Conservation (phyloP, 1,140 invertebrate genomes). For the Elymnias hypermnestra region DNA sequence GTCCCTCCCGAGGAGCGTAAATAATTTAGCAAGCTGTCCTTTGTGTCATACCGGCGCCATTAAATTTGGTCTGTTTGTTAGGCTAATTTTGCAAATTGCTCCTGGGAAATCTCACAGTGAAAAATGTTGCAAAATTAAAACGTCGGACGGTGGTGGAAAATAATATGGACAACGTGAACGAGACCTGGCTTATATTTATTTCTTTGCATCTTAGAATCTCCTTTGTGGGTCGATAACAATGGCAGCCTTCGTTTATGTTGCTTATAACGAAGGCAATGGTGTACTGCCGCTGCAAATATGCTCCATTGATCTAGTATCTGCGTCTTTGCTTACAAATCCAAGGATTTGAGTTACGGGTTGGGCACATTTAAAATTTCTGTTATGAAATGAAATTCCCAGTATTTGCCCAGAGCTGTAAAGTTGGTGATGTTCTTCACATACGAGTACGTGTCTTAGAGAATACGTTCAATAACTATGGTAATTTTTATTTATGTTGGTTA, state of each 20-base stretch:
- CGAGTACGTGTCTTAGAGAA: no score
- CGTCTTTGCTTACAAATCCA: no score
- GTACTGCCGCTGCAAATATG: no score
- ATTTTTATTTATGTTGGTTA: no score
- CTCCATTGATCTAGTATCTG: no score
- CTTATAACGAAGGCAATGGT: neutral
- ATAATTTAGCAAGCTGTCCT: constrained; percentile 45
- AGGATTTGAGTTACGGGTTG: no score
- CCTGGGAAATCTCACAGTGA: constrained; percentile 33
- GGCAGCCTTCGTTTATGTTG: constrained; percentile 4
- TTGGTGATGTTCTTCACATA: no score
- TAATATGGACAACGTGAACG: constrained; percentile 22
- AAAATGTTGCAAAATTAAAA: constrained; percentile 38
- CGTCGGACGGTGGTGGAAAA: constrained; percentile 29
- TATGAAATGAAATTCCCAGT: no score
- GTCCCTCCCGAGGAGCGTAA: constrained; percentile 33
- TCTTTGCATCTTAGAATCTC: constrained; percentile 12
- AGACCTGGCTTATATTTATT: constrained; percentile 15
- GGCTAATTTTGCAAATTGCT: constrained; percentile 43
- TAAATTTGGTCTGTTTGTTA: constrained; percentile 45
- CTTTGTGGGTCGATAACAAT: constrained; percentile 17
- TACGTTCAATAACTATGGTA: no score
- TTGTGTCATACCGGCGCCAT: constrained; percentile 37
- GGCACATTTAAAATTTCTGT: no score
- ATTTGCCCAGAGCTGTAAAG: no score